Conservation (phyloP, 2,888 invertebrate species). For the Nomada hirtipes region DNA sequence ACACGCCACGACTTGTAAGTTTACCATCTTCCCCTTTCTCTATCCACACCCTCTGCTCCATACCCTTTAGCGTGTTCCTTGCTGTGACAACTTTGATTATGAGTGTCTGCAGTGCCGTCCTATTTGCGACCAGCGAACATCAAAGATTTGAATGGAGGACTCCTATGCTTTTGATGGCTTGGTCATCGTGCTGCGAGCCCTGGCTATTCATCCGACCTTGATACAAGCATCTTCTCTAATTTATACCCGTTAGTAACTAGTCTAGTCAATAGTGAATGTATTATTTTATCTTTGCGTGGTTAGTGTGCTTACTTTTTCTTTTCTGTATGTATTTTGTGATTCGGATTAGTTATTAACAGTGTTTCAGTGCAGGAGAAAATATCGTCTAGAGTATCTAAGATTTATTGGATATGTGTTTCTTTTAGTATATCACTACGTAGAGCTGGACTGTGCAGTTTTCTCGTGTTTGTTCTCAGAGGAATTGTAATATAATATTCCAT, state of each 20-base stretch:
- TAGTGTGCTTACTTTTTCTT: too few relatives aligned
- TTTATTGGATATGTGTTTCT: too few relatives aligned
- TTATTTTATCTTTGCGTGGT: background rate
- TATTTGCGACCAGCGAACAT: slow-evolving; percentile 70
- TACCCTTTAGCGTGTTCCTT: slow-evolving; percentile 54
- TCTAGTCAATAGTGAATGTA: background rate
- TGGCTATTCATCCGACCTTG: slow-evolving; percentile 64
- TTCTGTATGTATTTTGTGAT: too few relatives aligned
- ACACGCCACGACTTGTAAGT: slow-evolving; percentile 10
- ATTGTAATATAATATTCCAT: too few relatives aligned
- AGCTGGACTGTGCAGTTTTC: too few relatives aligned
- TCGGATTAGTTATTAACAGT: too few relatives aligned
- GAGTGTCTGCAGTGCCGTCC: slow-evolving; percentile 72
- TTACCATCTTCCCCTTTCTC: slow-evolving; percentile 33
- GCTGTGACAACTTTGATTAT: slow-evolving; percentile 82
- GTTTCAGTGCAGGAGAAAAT: too few relatives aligned
- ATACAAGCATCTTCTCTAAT: slow-evolving; percentile 51
- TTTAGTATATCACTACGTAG: too few relatives aligned
- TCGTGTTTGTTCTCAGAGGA: too few relatives aligned
- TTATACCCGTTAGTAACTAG: slow-evolving; percentile 9
- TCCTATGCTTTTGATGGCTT: slow-evolving; percentile 80
- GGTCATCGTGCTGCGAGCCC: slow-evolving; percentile 61
- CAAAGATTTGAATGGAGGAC: slow-evolving; percentile 80
- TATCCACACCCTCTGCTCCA: slow-evolving; percentile 35
- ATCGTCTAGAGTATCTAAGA: too few relatives aligned